phyloP scores from a whole-genome alignment of 2,797 vertebrate genomes.

The Ataeniobius toweri region DNA sequence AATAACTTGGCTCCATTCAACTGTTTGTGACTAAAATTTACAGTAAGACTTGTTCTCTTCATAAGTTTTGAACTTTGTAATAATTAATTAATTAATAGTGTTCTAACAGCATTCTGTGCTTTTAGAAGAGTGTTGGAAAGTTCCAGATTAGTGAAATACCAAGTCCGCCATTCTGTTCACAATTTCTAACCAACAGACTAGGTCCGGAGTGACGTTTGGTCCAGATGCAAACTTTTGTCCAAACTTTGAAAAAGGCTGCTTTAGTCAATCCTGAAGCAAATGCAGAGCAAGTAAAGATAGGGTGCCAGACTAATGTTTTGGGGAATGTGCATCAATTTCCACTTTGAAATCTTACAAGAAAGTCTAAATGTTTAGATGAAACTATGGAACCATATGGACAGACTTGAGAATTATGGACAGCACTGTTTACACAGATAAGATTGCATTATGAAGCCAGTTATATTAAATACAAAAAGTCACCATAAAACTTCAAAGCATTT shows the following conservation, averaged over 20 bases:
- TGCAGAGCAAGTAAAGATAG: neutral
- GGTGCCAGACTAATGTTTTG: neutral
- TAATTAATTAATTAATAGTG: too few species aligned
- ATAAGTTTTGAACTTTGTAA: too few species aligned
- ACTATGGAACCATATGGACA: neutral
- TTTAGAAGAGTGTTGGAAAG: too few species aligned
- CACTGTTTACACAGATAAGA: too few species aligned
- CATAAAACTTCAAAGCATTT: neutral
- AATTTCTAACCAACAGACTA: neutral
- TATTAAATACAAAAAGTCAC: neutral
- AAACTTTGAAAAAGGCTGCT: neutral
- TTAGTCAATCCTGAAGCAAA: neutral
- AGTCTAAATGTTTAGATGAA: neutral
- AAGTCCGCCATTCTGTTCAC: neutral
- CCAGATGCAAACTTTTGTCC: neutral
- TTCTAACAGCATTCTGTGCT: too few species aligned
- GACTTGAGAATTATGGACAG: neutral
- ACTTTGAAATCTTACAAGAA: neutral
- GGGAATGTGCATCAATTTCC: neutral
- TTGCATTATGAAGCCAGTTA: neutral
- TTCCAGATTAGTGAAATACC: too few species aligned
- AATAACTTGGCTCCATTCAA: too few species aligned
- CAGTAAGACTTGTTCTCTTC: too few species aligned
- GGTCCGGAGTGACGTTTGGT: neutral
- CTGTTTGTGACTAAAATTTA: too few species aligned